Conservation (phyloP, 1,140 invertebrate genomes). For the Oncopeltus fasciatus region DNA sequence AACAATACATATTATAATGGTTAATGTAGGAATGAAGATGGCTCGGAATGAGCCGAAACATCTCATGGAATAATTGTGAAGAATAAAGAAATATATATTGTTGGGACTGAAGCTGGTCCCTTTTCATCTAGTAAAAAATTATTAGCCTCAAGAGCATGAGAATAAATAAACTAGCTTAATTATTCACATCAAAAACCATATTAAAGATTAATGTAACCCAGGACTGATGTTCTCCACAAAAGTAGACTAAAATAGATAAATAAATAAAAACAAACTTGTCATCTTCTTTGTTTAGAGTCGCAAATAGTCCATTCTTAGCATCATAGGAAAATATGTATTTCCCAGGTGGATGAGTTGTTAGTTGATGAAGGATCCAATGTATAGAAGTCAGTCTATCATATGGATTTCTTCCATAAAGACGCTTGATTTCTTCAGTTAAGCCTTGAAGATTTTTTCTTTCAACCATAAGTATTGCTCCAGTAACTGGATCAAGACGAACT, state of each 20-base stretch:
- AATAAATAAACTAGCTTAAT: not conserved
- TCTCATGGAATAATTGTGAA: too few species aligned
- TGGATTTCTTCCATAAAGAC: not conserved
- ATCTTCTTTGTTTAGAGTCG: not conserved
- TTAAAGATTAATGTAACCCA: not conserved
- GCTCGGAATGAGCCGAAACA: too few species aligned
- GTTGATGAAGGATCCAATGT: not conserved
- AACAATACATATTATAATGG: too few species aligned
- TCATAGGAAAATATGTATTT: slow-evolving; percentile 1
- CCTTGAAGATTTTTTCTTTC: not conserved
- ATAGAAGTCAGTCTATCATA: not conserved
- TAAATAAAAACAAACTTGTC: not conserved
- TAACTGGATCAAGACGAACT: slow-evolving; percentile 6
- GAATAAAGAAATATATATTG: too few species aligned
- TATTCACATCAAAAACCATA: too few species aligned
- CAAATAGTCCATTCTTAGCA: slow-evolving; percentile 1
- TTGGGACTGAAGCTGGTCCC: too few species aligned
- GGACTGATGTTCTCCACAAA: not conserved
- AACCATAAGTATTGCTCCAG: slow-evolving; percentile 12
- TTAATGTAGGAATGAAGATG: too few species aligned
- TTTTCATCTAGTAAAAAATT: not conserved
- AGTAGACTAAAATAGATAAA: too few species aligned
- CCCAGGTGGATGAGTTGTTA: not conserved
- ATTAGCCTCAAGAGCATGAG: not conserved
- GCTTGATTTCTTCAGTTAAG: not conserved